Percentiles rank a stretch among this genome's conserved stretches.
These are phyloP conservation scores for Dasysyrphus tricinctus DNA, from an alignment of 2,888 invertebrate species.

Conservation along the genomic window DNA sequence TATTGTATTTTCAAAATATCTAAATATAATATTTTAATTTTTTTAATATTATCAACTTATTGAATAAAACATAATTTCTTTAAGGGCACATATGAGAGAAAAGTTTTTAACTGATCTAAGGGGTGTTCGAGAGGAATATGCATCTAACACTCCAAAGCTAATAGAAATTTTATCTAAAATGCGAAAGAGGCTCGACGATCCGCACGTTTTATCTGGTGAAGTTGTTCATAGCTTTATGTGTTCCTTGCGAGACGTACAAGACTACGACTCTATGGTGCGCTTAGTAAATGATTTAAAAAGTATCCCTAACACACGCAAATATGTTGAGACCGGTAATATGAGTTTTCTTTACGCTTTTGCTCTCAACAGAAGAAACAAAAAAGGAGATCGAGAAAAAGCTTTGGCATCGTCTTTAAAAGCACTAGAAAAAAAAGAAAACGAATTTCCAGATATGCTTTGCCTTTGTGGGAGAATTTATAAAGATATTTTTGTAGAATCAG, in stretches of 20 bases:
- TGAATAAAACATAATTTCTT: conserved; percentile 73
- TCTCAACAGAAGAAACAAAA: conserved; percentile 95
- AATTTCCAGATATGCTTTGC: conserved; percentile 98
- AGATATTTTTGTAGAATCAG: conserved; percentile 98
- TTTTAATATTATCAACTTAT: background rate
- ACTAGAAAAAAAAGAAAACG: conserved; percentile 95
- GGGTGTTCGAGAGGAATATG: conserved; percentile 94
- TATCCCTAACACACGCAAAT: conserved; percentile 94
- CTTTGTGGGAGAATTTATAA: conserved; percentile 98
- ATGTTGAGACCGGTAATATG: conserved; percentile 95
- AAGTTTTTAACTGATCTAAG: conserved; percentile 97
- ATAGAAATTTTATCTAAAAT: conserved; percentile 93
- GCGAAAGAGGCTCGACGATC: conserved; percentile 96
- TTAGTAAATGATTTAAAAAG: conserved; percentile 96
- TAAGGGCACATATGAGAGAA: conserved; percentile 97
- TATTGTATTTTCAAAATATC: no score
- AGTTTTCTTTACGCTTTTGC: conserved; percentile 98
- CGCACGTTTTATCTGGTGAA: conserved; percentile 97
- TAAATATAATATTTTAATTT: background rate
- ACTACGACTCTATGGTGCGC: conserved; percentile 98
- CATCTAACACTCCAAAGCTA: conserved; percentile 89
- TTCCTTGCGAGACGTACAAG: conserved; percentile 95
- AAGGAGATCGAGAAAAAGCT: conserved; percentile 97
- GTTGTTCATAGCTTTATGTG: conserved; percentile 97
- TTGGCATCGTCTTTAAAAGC: conserved; percentile 95